These are phyloP conservation scores for Geopemphigus sp. DNA, from an alignment of 1,140 invertebrate species.

Conservation along the genomic window DNA sequence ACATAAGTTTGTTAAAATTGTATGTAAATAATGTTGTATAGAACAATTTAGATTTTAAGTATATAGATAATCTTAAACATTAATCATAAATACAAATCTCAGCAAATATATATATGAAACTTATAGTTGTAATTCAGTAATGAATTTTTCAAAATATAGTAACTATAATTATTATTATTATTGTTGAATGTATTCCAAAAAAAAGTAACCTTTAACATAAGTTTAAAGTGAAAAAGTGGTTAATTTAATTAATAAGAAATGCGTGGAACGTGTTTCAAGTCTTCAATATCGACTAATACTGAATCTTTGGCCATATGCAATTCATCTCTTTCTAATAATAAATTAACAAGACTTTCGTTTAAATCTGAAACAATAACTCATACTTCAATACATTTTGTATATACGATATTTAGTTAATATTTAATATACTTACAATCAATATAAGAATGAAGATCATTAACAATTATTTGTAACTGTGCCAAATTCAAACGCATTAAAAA, in stretches of 20 bases:
- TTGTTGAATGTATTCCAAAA: neutral
- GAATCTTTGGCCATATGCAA: constrained; percentile 96
- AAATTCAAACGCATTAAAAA: constrained; percentile 89
- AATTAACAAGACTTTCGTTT: constrained; percentile 83
- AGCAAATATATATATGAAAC: neutral
- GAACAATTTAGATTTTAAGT: too few species aligned
- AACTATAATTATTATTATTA: too few species aligned
- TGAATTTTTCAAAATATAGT: too few species aligned
- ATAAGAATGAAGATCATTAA: constrained; percentile 89
- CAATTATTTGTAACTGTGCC: constrained; percentile 90
- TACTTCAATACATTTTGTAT: neutral
- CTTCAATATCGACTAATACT: constrained; percentile 94
- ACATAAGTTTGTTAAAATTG: neutral
- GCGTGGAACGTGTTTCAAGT: constrained; percentile 76
- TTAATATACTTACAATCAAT: constrained; percentile 69
- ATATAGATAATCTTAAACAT: constrained; percentile 1
- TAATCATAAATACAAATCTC: neutral
- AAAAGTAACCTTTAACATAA: constrained; percentile 2
- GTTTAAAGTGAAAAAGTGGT: neutral
- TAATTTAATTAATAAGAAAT: constrained; percentile 59
- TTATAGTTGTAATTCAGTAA: neutral
- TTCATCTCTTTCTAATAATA: constrained; percentile 86
- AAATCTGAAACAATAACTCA: constrained; percentile 59
- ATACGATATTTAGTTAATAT: neutral
- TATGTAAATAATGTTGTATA: too few species aligned